Conservation (phyloP, 2,113 vertebrate species). For the Ammodytes marinus region DNA sequence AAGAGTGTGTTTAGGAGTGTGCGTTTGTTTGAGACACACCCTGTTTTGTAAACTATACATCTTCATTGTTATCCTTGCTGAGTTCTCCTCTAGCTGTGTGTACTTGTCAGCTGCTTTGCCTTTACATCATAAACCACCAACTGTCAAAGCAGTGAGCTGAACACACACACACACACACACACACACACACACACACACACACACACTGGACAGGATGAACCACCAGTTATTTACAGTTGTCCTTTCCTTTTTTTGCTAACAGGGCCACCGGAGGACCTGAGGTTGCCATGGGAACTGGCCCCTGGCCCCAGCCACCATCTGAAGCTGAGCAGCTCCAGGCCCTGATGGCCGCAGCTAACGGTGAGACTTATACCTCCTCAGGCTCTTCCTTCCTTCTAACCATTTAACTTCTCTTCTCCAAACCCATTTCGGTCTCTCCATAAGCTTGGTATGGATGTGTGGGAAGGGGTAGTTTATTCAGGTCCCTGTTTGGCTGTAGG, state of each 20-base stretch:
- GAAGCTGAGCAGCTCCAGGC: slow-evolving; percentile 98
- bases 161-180: slow-evolving; percentile 32
- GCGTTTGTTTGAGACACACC: slow-evolving; percentile 59
- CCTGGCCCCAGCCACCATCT: slow-evolving; percentile 97
- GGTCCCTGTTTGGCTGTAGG: slow-evolving; percentile 46
- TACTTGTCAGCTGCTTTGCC: slow-evolving; percentile 75
- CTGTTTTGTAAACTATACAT: slow-evolving; percentile 64
- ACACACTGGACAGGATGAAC: slow-evolving; percentile 30
- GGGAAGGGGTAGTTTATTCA: slow-evolving; percentile 30
- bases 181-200: slow-evolving; percentile 27
- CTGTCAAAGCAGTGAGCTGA: slow-evolving; percentile 50
- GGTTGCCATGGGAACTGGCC: slow-evolving; percentile 93
- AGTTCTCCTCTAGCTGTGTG: slow-evolving; percentile 64
- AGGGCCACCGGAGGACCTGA: slow-evolving; percentile 86
- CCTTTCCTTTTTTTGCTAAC: slow-evolving; percentile 24
- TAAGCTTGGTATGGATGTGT: not conserved
- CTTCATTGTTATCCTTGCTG: slow-evolving; percentile 45
- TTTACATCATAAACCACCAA: slow-evolving; percentile 62
- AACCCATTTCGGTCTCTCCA: not conserved
- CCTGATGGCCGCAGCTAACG: slow-evolving; percentile 97
- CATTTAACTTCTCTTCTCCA: not conserved
- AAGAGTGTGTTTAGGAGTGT: slow-evolving; percentile 37
- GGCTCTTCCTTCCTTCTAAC: not conserved
- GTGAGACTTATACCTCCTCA: slow-evolving; percentile 79
- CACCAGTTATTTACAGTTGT: slow-evolving; percentile 53